Percentiles rank a stretch among this genome's conserved stretches.
phyloP scores from a whole-genome alignment of 2,113 vertebrate genomes.

The Corydoras maculifer region DNA sequence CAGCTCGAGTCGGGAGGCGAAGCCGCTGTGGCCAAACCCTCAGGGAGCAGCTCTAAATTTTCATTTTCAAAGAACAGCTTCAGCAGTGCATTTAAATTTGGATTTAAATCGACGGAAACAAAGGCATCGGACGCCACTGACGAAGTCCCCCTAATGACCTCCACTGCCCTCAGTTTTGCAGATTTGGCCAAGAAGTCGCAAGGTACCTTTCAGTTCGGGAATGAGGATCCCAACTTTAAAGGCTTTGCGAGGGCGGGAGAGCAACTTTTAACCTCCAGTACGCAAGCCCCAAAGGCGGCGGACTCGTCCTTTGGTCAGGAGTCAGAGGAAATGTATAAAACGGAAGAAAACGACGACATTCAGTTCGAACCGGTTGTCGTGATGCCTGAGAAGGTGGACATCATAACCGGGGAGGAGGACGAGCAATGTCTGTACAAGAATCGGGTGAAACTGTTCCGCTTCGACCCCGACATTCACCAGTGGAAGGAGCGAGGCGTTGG shows the following conservation, averaged over 20 bases:
- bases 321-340: constrained; percentile 88
- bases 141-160: constrained; percentile 68
- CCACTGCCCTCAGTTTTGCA: constrained; percentile 75
- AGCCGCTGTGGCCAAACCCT: constrained; percentile 51
- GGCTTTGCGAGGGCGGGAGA: constrained; percentile 80
- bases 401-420: constrained; percentile 94
- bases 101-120: constrained; percentile 67
- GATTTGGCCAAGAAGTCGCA: constrained; percentile 76
- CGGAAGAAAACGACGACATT: constrained; percentile 89
- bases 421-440: constrained; percentile 87
- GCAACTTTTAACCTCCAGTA: constrained; percentile 73
- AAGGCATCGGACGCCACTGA: constrained; percentile 41
- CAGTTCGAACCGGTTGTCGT: constrained; percentile 96
- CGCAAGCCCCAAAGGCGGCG: constrained; percentile 52
- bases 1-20: constrained; percentile 62
- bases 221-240: constrained; percentile 78
- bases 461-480: constrained; percentile 81
- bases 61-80: constrained; percentile 70
- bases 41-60: constrained; percentile 67
- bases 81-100: constrained; percentile 80
- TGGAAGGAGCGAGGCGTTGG: constrained; percentile 98
- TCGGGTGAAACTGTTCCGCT: constrained; percentile 89
- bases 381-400: constrained; percentile 91
- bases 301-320: constrained; percentile 65
- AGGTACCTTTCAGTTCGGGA: constrained; percentile 79